Base-by-base conservation (phyloP, 1,140 invertebrate genomes). In the Hylaeus anthracinus region DNA sequence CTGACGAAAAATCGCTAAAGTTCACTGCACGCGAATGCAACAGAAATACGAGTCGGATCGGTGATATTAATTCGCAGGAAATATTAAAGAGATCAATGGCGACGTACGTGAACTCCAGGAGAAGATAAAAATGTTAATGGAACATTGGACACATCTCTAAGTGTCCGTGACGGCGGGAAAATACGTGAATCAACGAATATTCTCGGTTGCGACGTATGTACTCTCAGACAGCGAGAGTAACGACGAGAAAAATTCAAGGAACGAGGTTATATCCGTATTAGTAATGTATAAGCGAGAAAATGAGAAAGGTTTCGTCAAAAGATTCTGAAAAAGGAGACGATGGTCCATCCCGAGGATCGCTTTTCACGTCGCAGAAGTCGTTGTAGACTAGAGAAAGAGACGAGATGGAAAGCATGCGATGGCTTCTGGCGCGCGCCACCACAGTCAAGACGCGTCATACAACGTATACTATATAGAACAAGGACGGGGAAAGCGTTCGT, bases 391-490 rank as follows among this genome's bases (percentile, higher is more conserved):
- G 70, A 79, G 71, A 78, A 76, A 43, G 56, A 85, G 65, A 43
- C 12, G 72, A 77, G 81, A 79, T 65, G 75, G 79, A 74, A 85
- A 85, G 71, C 80, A 69, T 73, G 76, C 67, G 81, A 82, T 81
- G 85, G 79, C 81, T 72, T 82, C 78, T 86, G 84, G 81, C 85
- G 84, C 85, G 85, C 86, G 82, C 86, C 86, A 86, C 84, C 81
- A 81, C 84, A 78, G 58, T 61, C 60, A 83, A 26, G 86, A 83
- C 87, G 86, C 86, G 86, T 88, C 86, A 86, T 81, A 82, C 78
- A 75, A 74, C 72, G 58, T 56, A 63, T 65, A 72, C 80, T 48
- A 60, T 56, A 53, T 14, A 60, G 70, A 55, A 71, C 48, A 79
- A 72, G 55, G 69, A 84, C 66, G 65, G 60, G 56, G 80, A 88